Evolutionary conservation across 2,888 invertebrate genomes (phyloP), one percentile per base, ranked within the genome.

Genomic region (Barypeithes pellucidus): DNA sequence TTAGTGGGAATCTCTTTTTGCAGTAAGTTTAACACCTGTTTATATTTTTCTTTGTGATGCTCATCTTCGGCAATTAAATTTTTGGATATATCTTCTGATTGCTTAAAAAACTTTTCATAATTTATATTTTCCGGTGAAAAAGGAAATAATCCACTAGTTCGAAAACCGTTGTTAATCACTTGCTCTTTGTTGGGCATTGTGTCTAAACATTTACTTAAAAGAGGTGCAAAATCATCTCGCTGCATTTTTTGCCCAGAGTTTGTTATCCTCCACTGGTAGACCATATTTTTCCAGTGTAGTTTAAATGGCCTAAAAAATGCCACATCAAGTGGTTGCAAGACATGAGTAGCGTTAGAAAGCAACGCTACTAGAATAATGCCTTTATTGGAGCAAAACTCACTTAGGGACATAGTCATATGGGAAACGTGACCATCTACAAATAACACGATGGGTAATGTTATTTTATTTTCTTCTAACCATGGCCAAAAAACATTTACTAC

Each of bases 401-500:
- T 52, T 22, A 71, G 61, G 29, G 41, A 54, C 41, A 73, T 14
- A 16, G 72, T 61, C 45, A 72, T 24, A 43, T 73, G 68, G 29
- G 73, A 70, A 11, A 52, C 29, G 50, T 73, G 69, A 3, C 69
- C 69, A 59, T 69, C 73, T 45, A 69, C 4, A 59, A 57, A 69
- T 22, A 69, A 65, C 24, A 73, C 12, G 16, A 36, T 22, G 7
- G 50, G 45, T 36, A 47, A 18, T 60, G 66, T 11, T 59, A 52
- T 60, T 33, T 67, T 52, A 22, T 75, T 33, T 22, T 62, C 18
- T 57, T 29, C 47, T 22, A 75, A 41, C 76, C 76, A 72, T 2
- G 72, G 81, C 73, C 81, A 71, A 77, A 86, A 85, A 24, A 84
- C 76, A 76, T 85, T 84, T 8, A 81, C 79, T 4, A 85, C 80